Evolutionary conservation across 2,797 vertebrate genomes (phyloP).

Genomic region (Cygnus olor): DNA sequence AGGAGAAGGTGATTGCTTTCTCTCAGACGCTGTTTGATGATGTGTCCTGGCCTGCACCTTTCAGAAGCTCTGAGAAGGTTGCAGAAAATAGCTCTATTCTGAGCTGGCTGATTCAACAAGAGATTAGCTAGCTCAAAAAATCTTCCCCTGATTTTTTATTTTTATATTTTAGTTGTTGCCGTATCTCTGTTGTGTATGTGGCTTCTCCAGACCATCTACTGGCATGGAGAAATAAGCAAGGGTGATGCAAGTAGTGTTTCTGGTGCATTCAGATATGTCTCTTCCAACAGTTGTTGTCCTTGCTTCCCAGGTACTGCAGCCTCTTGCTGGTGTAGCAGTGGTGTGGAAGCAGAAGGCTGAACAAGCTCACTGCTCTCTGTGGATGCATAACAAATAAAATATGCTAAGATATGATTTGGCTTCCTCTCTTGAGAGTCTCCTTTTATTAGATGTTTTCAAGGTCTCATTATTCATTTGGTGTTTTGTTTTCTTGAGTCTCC

Average conservation of each 20-base stretch:
- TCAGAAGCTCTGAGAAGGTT: slow-evolving; percentile 29
- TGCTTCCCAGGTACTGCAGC: neutral
- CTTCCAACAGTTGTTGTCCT: neutral
- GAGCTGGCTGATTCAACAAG: slow-evolving; percentile 31
- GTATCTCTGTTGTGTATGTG: neutral
- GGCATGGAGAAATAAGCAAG: neutral
- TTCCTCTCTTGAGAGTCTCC: neutral
- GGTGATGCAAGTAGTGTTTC: neutral
- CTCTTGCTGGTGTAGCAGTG: neutral
- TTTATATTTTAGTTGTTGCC: neutral
- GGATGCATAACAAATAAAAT: neutral
- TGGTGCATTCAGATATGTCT: neutral
- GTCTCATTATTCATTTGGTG: neutral
- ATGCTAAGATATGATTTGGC: neutral
- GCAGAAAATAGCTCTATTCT: slow-evolving; percentile 18
- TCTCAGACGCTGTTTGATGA: neutral
- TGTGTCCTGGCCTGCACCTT: slow-evolving; percentile 35
- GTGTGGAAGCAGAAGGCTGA: neutral
- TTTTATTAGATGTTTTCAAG: neutral
- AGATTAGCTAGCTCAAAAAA: neutral
- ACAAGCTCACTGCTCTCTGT: neutral
- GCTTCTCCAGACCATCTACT: neutral
- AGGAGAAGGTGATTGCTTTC: neutral
- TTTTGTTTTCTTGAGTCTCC: neutral
- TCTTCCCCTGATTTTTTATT: neutral